Percentiles rank a stretch among this genome's conserved stretches.
These are phyloP conservation scores for Saccostrea glomerata DNA, from an alignment of 1,140 invertebrate species.

Conservation along the genomic window DNA sequence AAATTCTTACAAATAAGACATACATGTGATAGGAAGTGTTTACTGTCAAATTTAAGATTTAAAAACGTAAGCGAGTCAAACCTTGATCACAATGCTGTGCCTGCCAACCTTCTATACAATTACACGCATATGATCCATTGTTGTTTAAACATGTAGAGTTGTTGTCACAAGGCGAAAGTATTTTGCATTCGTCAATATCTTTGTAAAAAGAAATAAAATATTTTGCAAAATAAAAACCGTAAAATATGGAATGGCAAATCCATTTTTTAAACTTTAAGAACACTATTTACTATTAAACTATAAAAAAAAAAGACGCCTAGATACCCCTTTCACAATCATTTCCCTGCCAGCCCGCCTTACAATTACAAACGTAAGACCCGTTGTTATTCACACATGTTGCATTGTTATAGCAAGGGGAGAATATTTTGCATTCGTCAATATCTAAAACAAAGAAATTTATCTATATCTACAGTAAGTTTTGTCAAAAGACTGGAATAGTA, in stretches of 20 bases:
- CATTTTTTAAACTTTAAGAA: too few species aligned
- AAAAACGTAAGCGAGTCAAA: neutral
- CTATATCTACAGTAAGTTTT: too few species aligned
- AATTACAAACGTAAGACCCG: slow-evolving; percentile 42
- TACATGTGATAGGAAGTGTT: too few species aligned
- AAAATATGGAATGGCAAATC: too few species aligned
- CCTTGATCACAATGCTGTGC: neutral
- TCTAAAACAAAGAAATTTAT: neutral
- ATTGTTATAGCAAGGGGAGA: slow-evolving; percentile 40
- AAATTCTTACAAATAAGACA: too few species aligned
- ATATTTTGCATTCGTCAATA: slow-evolving; percentile 17
- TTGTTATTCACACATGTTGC: slow-evolving; percentile 45
- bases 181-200: slow-evolving; percentile 46
- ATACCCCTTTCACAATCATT: slow-evolving; percentile 9
- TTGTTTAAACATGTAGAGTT: slow-evolving; percentile 40
- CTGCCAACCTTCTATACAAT: slow-evolving; percentile 37
- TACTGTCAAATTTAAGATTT: too few species aligned
- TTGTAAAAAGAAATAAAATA: too few species aligned
- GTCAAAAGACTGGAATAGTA: too few species aligned
- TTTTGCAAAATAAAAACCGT: too few species aligned
- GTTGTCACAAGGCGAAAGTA: slow-evolving; percentile 40
- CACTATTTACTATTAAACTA: too few species aligned
- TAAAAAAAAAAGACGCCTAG: neutral
- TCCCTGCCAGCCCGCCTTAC: slow-evolving; percentile 33
- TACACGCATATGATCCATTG: slow-evolving; percentile 39